Base-by-base conservation (phyloP, 2,888 invertebrate genomes). In the Brenthis hecate region DNA sequence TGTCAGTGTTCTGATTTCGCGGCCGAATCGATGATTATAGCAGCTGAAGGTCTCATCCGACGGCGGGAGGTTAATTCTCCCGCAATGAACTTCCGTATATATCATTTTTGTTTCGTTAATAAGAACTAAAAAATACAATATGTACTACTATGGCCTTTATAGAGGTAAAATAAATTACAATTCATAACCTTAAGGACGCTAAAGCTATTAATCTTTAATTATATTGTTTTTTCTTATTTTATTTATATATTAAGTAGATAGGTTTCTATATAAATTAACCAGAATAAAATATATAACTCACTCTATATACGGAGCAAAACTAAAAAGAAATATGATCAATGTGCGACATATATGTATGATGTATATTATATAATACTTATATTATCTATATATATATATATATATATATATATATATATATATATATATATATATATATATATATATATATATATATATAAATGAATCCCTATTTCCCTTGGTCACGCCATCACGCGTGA, bases 1-100 rank as follows among this genome's bases (percentile, higher is more conserved):
- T 89, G 89, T 85, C 87, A 86, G 86, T 85, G 88, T 85, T 89
- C 88, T 84, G 86, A 83, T 89, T 91, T 90, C 89, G 89, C 87
- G 91, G 91, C 84, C 91, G 85, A 83, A 84, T 81, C 86, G 72
- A 75, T 76, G 76, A 77, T 91, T 91, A 91, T 87, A 89, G 83
- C 87, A 79, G 79, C 81, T 83, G 89, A 92, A 92, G 89, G 91
- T 90, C 83, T 81, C 81, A 80, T 88, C 88, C 85, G 86, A 87
- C 84, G 84, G 79, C 78, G 81, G 82, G 86, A 91, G 90, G 89
- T 88, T 89, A 85, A 81, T 79, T 85, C 85, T 85, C 82, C 83
- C 80, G 81, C 82, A 77, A 78, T 66, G 76, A 65, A 68, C 83
- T 89, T 90, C 90, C 89, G 87, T 85, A 84, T 85, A 81, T 79